Evolutionary conservation across 2,888 invertebrate genomes (phyloP).

Genomic region (Agrilus mali): DNA sequence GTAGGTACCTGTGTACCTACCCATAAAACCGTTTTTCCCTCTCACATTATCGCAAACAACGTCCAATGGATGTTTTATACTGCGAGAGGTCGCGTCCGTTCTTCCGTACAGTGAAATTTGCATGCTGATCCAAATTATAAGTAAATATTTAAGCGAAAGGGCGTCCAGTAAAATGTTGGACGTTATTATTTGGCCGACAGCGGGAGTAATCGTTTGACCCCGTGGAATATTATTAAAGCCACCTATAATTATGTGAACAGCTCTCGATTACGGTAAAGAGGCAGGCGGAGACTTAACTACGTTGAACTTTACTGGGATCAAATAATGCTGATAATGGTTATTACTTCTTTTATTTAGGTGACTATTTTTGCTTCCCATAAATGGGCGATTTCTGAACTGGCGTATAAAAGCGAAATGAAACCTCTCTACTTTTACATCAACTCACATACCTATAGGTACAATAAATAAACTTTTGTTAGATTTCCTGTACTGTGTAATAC

Average conservation of each 20-base stretch:
- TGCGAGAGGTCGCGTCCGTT: background rate
- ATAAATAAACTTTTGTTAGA: no score
- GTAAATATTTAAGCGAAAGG: constrained; percentile 2
- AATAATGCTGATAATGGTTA: constrained; percentile 11
- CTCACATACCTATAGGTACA: no score
- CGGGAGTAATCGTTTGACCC: constrained; percentile 3
- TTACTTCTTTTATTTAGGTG: constrained; percentile 9
- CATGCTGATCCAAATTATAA: constrained; percentile 15
- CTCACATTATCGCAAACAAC: background rate
- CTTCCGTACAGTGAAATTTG: constrained; percentile 11
- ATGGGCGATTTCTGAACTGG: no score
- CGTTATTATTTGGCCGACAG: background rate
- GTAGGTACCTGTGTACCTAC: no score
- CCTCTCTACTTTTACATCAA: no score
- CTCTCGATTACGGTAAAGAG: constrained; percentile 18
- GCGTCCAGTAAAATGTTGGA: background rate
- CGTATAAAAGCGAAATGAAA: no score
- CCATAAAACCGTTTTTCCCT: background rate
- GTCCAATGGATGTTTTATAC: background rate
- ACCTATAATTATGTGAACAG: constrained; percentile 18
- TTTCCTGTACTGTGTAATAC: no score
- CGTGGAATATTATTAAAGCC: constrained; percentile 16
- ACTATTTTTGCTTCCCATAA: no score
- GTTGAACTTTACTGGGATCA: constrained; percentile 18
- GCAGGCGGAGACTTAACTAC: constrained; percentile 15